Evolutionary conservation across 2,113 vertebrate genomes (phyloP), one percentile per base, ranked within the genome.

Genomic region (Perccottus glenii): DNA sequence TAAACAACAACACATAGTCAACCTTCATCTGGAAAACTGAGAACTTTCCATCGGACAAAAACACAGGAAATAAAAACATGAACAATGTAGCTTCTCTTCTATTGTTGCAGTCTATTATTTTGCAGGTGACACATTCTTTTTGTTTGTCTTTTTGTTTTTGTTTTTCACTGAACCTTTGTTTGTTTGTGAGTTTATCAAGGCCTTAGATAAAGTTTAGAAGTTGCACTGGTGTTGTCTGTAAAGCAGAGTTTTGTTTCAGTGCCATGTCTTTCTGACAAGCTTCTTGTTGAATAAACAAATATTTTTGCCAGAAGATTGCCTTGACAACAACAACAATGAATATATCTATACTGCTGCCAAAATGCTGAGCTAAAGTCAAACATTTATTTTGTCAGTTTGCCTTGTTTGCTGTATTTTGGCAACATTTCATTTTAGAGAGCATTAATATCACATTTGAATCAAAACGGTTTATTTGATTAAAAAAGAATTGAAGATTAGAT

Each of bases 301-400:
- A 38, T 12, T 55, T 55, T 36, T 55, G 52, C 33, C 52, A 55
- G 33, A 33, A 55, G 52, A 12, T 55, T 14, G 52, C 52, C 52
- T 55, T 55, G 33, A 55, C 52, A 55, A 55, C 52, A 55, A 55
- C 52, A 55, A 55, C 52, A 15, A 36, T 55, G 52, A 55, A 55
- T 55, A 33, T 55, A 33, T 36, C 35, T 11, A 55, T 36, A 55
- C 52, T 36, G 33, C 52, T 55, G 52, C 52, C 52, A 55, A 55
- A 55, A 55, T 55, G 52, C 36, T 55, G 52, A 55, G 52, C 52
- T 36, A 33, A 38, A 55, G 52, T 55, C 52, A 55, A 55, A 55
- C 52, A 55, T 55, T 55, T 55, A 55, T 55, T 55, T 55, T 55
- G 52, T 55, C 52, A 38, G 52, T 36, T 55, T 55, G 52, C 52